A percentile compares a stretch with the other conserved stretches of the same genome.
Evolutionary conservation across 2,797 vertebrate species (phyloP).

Genomic region (Cynopterus sphinx): DNA sequence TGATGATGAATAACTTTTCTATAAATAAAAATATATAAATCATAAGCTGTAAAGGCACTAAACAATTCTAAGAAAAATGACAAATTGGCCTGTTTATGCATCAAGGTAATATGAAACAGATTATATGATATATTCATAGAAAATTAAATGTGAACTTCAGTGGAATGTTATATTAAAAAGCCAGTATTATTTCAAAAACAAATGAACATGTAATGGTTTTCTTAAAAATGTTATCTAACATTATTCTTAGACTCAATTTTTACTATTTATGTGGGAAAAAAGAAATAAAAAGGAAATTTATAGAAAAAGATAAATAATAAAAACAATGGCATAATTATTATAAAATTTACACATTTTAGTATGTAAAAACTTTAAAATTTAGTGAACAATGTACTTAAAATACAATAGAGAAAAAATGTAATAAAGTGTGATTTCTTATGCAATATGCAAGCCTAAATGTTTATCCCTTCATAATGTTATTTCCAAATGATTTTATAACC

Average conservation of each 20-base stretch:
- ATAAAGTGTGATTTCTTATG: background rate
- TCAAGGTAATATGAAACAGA: constrained; percentile 36
- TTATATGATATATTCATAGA: background rate
- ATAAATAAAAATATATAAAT: constrained; percentile 62
- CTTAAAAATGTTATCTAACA: background rate
- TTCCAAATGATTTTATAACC: background rate
- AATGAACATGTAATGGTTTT: background rate
- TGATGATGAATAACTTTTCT: constrained; percentile 29
- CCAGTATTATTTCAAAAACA: background rate
- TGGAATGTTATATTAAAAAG: constrained; percentile 6
- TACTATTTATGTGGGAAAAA: background rate
- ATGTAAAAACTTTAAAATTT: background rate
- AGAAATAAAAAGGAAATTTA: background rate
- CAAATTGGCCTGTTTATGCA: constrained; percentile 49
- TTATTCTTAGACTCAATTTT: constrained; percentile 8
- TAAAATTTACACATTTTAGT: background rate
- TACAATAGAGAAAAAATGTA: background rate
- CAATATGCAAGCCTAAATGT: background rate
- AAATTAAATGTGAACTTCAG: constrained; percentile 48
- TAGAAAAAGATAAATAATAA: constrained; percentile 13
- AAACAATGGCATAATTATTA: background rate
- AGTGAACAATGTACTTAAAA: background rate
- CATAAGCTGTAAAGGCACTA: constrained; percentile 14
- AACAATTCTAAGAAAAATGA: constrained; percentile 23
- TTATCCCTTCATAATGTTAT: background rate